Base-by-base conservation (phyloP, 2,113 vertebrate genomes). In the Indri indri region DNA sequence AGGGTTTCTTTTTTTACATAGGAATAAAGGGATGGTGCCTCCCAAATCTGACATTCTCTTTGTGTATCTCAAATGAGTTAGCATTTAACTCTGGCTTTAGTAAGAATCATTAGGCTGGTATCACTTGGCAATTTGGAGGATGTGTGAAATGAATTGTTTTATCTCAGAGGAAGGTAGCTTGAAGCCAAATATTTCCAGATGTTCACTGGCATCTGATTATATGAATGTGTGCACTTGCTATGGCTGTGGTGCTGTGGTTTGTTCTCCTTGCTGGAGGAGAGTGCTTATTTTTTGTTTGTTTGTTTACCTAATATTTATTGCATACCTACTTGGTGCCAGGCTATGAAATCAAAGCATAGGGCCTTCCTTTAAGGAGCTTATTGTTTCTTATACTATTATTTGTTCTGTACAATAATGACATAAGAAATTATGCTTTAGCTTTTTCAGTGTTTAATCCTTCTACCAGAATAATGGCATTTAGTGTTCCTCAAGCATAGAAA, bases 121-220 rank as follows among this genome's bases (percentile, higher is more conserved):
- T 95, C 80, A 71, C 25, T 90, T 81, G 86, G 61, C 40, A n/a
- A 3, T 90, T 87, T 37, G n/a, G 74, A 96, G 71, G n/a, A 45
- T 74, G 73, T 66, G 34, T 37, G 42, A 80, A 90, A 80, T 80
- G 70, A 92, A 85, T 54, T 73, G 32, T 91, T 94, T 94, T 47
- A 61, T 86, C 87, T 90, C 85, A 91, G 52, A 83, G 47, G 83
- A 91, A 80, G 20, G 50, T 45, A 45, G 23, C 54, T 25, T n/a
- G 70, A 47, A 65, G 50, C 50, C 73, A 87, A 0, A 37, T 61
- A 22, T 68, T 52, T 73, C 94, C 89, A 97, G 81, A 76, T 92
- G 52, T 63, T 66, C 86, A 4, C 71, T 84, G 83, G 54, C 82
- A 23, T 34, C 88, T 57, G 40, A 63, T 73, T 71, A 30, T 66